Evolutionary conservation across 2,113 vertebrate genomes (phyloP), one percentile per base, ranked within the genome.

Genomic region (Tetrao urogallus): DNA sequence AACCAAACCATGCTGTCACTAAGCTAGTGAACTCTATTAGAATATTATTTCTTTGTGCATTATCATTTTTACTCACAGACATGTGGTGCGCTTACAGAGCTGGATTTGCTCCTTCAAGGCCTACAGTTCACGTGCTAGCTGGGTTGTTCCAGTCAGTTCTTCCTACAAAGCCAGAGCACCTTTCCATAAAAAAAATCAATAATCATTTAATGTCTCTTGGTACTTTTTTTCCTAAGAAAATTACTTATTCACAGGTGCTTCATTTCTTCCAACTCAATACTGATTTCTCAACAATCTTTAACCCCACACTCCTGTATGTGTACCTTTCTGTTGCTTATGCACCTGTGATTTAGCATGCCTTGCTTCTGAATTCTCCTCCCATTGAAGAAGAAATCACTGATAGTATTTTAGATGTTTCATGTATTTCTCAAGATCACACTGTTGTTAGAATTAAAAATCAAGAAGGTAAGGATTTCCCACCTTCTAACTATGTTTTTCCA

Each of bases 121-220:
- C 22, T 61, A 42, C 30, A 90, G 57, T 67, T 83, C 80, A 32
- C 34, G 30, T 70, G 48, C 20, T 72, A 42, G 28, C 19, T 22
- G 45, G 28, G 36, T 40, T 64, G 20, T 50, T 22, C 28, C 18
- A 22, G 4, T 54, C 24, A 76, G 24, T 60, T 90, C 86, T 66
- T 79, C 18, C n/a, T 57, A 50, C 7, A 25, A 1, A 34, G 0
- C 0, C 22, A 14, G 56, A 57, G 30, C 28, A 57, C 4, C 57
- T 86, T 60, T 63, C n/a, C 14, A 60, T 7, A 36, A 66, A 76
- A 54, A 89, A 63, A 21, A 2, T 4, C 50, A 15, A 22, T 50
- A 3, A 45, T 21, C 2, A 20, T 4, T 42, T 42, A 63, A 71
- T 0, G 1, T 13, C 11, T 90, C 76, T 75, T 61, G 13, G 28